These are phyloP conservation scores for Brienomyrus brachyistius DNA, from an alignment of 2,113 vertebrate species.

Conservation along the genomic window DNA sequence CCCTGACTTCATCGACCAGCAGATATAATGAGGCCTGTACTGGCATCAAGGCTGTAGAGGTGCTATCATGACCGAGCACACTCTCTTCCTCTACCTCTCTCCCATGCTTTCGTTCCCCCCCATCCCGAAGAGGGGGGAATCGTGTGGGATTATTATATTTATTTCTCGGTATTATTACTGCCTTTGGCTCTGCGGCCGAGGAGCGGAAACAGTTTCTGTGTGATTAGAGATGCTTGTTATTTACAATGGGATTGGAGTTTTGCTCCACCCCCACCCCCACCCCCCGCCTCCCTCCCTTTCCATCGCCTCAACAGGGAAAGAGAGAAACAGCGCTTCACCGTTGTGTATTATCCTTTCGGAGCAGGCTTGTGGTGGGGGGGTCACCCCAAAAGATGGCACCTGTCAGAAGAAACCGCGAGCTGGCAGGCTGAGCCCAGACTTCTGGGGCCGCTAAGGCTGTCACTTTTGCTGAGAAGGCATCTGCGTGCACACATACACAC, in stretches of 20 bases:
- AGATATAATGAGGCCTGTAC: not conserved
- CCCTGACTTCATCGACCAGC: not conserved
- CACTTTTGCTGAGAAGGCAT: not conserved
- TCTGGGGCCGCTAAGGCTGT: not conserved
- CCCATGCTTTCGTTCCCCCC: not conserved
- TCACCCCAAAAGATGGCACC: not conserved
- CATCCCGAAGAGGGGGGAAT: not conserved
- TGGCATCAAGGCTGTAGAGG: not conserved
- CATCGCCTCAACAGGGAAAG: not conserved
- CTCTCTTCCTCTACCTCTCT: not conserved
- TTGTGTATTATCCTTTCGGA: not conserved
- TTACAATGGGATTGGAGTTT: conserved; percentile 21
- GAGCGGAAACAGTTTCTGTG: conserved; percentile 11
- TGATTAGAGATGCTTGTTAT: conserved; percentile 26
- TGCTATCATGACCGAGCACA: not conserved
- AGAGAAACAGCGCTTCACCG: not conserved
- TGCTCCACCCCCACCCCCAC: not conserved
- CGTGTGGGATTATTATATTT: conserved; percentile 25
- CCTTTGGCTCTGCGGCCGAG: conserved; percentile 15
- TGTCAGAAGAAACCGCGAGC: not conserved
- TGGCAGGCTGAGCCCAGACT: not conserved
- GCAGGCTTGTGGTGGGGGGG: not conserved
- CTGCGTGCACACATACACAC: not conserved
- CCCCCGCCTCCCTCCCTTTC: not conserved
- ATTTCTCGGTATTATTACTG: conserved; percentile 20